Conservation (phyloP, 1,140 invertebrate genomes). For the Euwallacea similis region DNA sequence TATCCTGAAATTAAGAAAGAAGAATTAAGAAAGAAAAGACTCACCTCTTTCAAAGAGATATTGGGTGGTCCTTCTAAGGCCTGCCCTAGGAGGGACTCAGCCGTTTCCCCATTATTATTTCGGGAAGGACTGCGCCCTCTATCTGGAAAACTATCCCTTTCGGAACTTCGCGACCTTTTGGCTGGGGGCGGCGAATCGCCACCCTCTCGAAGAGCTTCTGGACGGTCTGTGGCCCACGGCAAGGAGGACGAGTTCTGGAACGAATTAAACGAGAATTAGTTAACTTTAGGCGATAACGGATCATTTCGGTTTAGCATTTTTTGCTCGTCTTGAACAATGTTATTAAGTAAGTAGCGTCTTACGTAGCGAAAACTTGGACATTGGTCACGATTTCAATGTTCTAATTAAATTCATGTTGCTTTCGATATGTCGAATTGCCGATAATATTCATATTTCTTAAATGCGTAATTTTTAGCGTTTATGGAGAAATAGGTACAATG, state of each 20-base stretch:
- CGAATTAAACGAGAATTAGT: neutral
- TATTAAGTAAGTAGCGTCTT: no score
- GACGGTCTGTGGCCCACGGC: constrained; percentile 58
- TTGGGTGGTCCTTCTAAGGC: constrained; percentile 68
- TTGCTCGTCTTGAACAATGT: no score
- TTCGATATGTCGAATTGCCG: no score
- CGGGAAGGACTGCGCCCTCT: constrained; percentile 56
- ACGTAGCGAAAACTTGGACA: no score
- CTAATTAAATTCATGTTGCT: no score
- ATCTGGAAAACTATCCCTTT: constrained; percentile 46
- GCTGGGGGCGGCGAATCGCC: constrained; percentile 58
- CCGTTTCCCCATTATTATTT: constrained; percentile 57
- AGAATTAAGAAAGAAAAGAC: constrained; percentile 7
- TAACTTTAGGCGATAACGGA: neutral
- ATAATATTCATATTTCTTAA: no score
- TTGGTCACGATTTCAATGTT: no score
- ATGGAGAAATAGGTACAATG: no score
- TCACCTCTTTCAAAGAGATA: constrained; percentile 57
- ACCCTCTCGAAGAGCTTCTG: constrained; percentile 52
- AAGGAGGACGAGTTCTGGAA: constrained; percentile 53
- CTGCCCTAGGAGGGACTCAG: constrained; percentile 72
- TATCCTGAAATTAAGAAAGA: neutral
- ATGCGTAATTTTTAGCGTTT: no score
- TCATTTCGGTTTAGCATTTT: no score
- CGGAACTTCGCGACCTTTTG: constrained; percentile 59